Evolutionary conservation across 2,888 invertebrate species (phyloP).

Genomic region (Sipunculus nudus): DNA sequence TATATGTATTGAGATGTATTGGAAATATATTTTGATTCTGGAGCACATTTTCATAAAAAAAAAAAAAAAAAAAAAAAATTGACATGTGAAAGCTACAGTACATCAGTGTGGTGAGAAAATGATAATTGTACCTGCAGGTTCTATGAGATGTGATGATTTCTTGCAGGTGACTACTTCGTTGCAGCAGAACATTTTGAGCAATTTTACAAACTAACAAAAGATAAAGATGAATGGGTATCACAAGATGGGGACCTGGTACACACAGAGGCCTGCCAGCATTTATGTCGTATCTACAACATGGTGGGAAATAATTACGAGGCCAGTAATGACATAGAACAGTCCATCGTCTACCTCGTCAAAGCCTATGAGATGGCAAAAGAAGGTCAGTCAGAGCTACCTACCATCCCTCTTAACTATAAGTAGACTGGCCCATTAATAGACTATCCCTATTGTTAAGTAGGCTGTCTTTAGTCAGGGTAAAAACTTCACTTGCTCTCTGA

Average conservation of each 20-base stretch:
- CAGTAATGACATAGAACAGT: slow-evolving; percentile 40
- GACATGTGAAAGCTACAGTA: no score
- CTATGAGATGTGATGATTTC: neutral
- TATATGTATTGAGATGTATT: no score
- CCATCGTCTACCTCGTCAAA: slow-evolving; percentile 54
- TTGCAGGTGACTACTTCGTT: slow-evolving; percentile 50
- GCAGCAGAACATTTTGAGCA: slow-evolving; percentile 62
- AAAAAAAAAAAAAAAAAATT: no score
- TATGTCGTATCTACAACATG: slow-evolving; percentile 57
- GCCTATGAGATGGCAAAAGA: slow-evolving; percentile 61
- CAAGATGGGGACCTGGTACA: slow-evolving; percentile 49
- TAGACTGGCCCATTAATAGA: no score
- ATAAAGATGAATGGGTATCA: slow-evolving; percentile 52
- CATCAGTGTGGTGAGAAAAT: neutral
- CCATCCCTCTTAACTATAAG: no score
- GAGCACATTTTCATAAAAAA: no score
- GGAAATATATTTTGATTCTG: no score
- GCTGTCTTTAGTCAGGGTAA: no score
- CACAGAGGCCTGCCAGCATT: slow-evolving; percentile 57
- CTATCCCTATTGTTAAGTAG: no score
- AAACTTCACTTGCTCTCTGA: no score
- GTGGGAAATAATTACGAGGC: slow-evolving; percentile 47
- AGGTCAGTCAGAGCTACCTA: slow-evolving; percentile 53
- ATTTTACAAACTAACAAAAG: slow-evolving; percentile 52
- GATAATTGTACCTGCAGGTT: neutral